These are phyloP conservation scores for Apaloderma vittatum DNA, from an alignment of 2,113 vertebrate genomes.

Conservation along the genomic window DNA sequence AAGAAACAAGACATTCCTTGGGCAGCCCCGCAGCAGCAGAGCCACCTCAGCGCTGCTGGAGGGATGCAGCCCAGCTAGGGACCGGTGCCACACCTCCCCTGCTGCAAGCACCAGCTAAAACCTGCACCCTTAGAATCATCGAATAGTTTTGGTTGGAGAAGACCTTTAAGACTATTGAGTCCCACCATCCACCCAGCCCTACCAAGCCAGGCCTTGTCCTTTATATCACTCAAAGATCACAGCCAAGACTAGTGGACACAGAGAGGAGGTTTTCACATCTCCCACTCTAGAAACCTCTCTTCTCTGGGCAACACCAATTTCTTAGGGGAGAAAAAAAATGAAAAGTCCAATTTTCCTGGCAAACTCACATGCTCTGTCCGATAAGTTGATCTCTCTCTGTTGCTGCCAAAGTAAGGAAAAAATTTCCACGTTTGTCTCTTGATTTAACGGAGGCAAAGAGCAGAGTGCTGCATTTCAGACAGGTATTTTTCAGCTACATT, in stretches of 20 bases:
- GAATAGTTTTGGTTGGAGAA: no score
- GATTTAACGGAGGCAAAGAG: neutral
- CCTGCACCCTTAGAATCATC: neutral
- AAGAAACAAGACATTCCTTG: neutral
- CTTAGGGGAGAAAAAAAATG: neutral
- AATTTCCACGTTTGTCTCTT: neutral
- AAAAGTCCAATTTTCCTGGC: neutral
- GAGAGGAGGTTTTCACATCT: neutral
- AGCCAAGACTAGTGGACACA: neutral
- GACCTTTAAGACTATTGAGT: no score
- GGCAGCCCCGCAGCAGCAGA: neutral
- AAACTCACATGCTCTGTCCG: accelerated
- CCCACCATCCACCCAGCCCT: no score
- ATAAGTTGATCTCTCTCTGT: neutral
- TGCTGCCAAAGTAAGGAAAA: neutral
- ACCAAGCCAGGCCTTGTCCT: no score
- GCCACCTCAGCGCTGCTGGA: neutral
- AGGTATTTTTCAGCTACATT: neutral
- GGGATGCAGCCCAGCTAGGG: neutral
- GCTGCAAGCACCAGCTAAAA: neutral
- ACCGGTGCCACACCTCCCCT: neutral
- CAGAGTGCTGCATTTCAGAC: neutral
- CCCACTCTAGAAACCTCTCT: neutral
- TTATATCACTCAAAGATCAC: no score
- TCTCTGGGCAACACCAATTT: neutral